Evolutionary conservation across 2,888 invertebrate species (phyloP), one percentile per base, ranked within the genome.

Genomic region (Nowickia ferox): DNA sequence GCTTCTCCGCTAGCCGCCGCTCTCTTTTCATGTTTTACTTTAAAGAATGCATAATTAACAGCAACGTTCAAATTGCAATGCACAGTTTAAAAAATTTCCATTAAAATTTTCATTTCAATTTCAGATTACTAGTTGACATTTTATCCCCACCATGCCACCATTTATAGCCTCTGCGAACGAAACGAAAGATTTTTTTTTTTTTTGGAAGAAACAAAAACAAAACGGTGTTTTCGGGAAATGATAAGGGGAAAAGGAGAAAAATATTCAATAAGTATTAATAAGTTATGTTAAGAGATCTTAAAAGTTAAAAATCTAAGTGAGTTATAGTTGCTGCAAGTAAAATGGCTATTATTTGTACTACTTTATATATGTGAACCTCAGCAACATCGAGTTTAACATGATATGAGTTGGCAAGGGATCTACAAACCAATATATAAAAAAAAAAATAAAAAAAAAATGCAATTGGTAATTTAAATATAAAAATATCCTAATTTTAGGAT

Each of bases 151-250:
- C 95, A 95, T 96, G 90, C 91, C 91, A 92, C 91, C 91, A 92
- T 92, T 90, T 96, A 95, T 96, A 96, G 96, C 96, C 96, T 96
- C 96, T 96, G 96, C 96, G 96, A 92, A 91, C 88, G 90, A 90
- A 92, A 92, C 89, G 90, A 84, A 90, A 89, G 10, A 22, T 53
- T 53, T 80, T 93, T 79, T 84, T 63, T 63, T 63, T 66, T 68
- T 51, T 51, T 79, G 89, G 92, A 92, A 93, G 87, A 89, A 88
- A 89, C 68, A 87, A 88, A 87, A 87, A 75, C 72, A 90, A 90
- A 81, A 77, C 57, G 71, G 17, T 76, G 71, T 85, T 83, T 83
- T 65, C 22, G 63, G 68, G 55, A 63, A 65, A 57, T 66, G 46
- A 76, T 77, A 76, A 72, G 87, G 78, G 86, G 87, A 82, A 88